These are phyloP conservation scores for Daubentonia madagascariensis DNA, from an alignment of 2,113 vertebrate species.

Conservation along the genomic window DNA sequence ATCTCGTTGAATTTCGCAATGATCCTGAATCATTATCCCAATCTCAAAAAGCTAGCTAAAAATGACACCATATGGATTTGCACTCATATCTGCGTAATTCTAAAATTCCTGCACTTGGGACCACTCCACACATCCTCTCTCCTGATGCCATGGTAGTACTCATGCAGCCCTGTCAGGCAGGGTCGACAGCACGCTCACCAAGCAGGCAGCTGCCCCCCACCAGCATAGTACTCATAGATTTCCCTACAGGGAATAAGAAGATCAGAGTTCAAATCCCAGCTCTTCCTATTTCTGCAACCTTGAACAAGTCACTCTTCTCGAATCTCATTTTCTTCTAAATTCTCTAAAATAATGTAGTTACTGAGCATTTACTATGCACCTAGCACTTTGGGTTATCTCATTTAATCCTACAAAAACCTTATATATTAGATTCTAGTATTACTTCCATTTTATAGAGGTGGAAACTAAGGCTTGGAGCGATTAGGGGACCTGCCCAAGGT, in stretches of 20 bases:
- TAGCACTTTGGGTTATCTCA: background rate
- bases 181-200: background rate
- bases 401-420: background rate
- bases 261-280: background rate
- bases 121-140: background rate
- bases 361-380: background rate
- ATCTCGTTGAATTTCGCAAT: background rate
- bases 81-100: background rate
- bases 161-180: background rate
- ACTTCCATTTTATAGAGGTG: background rate
- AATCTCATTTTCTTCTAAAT: slow-evolving; percentile 17
- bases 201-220: background rate
- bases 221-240: background rate
- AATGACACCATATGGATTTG: background rate
- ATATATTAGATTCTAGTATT: background rate
- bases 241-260: background rate
- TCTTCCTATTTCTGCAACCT: background rate
- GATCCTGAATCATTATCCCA: background rate
- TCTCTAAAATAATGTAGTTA: background rate
- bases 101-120: background rate
- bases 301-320: background rate
- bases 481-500: background rate
- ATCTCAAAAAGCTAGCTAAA: background rate
- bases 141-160: background rate
- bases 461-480: background rate